A percentile compares a stretch with the other conserved stretches of the same genome.
Evolutionary conservation across 30 jellyfish, hydroid and myxozoan genomes (phyloP).

Genomic region (Morbakka virulenta): DNA sequence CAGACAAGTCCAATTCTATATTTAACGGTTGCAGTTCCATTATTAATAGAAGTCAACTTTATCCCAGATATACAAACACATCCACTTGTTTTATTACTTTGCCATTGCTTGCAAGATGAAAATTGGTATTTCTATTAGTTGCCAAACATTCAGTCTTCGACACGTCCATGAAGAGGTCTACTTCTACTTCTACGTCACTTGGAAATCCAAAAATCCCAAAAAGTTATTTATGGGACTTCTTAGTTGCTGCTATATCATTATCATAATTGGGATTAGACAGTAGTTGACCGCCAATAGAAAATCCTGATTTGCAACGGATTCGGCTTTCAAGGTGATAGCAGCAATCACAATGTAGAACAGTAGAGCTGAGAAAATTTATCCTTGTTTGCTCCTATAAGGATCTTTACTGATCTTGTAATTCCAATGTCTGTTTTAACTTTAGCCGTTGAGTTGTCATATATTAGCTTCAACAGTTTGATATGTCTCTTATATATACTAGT

Average conservation of each 20-base stretch:
- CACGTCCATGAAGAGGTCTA: too few relatives aligned
- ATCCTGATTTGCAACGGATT: not conserved
- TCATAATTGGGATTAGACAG: not conserved
- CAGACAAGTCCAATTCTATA: too few relatives aligned
- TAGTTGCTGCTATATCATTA: not conserved
- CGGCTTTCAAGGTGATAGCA: not conserved
- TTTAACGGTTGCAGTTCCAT: too few relatives aligned
- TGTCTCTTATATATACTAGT: not conserved
- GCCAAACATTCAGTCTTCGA: too few relatives aligned
- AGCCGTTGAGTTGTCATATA: not conserved
- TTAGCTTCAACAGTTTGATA: constrained; percentile 3
- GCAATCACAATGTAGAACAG: constrained; percentile 7
- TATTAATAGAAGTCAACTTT: too few relatives aligned
- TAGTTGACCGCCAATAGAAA: constrained; percentile 1
- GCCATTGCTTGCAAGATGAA: too few relatives aligned
- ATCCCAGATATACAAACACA: too few relatives aligned
- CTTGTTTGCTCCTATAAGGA: constrained; percentile 1
- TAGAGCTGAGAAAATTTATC: constrained; percentile 1
- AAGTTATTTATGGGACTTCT: not conserved
- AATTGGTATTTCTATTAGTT: too few relatives aligned
- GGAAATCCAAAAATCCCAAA: too few relatives aligned
- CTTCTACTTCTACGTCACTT: too few relatives aligned
- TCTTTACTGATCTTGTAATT: not conserved
- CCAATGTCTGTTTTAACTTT: not conserved
- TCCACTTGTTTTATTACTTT: too few relatives aligned